Evolutionary conservation across 1,140 invertebrate species (phyloP).

Genomic region (Leptinotarsa texana): DNA sequence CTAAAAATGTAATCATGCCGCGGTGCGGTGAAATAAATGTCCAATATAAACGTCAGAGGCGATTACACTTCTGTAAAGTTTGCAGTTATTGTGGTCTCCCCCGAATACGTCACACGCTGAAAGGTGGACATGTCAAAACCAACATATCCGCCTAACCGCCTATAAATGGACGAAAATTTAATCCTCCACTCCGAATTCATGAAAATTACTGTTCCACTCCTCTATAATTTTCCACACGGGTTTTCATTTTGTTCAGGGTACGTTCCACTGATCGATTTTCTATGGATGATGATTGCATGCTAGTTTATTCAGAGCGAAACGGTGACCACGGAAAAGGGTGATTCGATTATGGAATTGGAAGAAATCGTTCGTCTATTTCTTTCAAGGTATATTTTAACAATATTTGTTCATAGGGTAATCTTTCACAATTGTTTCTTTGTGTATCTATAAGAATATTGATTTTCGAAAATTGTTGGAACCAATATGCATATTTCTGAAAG

Average conservation of each 20-base stretch:
- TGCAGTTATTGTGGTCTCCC: conserved; percentile 16
- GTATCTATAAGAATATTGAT: too few relatives aligned
- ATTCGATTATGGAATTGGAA: too few relatives aligned
- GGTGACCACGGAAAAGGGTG: too few relatives aligned
- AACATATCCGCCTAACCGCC: conserved; percentile 24
- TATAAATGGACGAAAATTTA: conserved; percentile 24
- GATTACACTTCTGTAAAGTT: conserved; percentile 19
- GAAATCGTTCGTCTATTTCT: too few relatives aligned
- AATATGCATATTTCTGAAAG: too few relatives aligned
- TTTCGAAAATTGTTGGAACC: too few relatives aligned
- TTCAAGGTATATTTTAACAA: too few relatives aligned
- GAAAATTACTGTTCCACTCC: conserved; percentile 23
- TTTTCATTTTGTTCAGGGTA: background rate
- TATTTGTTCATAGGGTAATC: too few relatives aligned
- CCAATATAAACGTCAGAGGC: conserved; percentile 17
- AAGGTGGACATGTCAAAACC: conserved; percentile 25
- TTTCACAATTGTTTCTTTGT: too few relatives aligned
- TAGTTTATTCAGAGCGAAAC: background rate
- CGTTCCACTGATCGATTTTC: background rate
- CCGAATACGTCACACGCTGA: conserved; percentile 6
- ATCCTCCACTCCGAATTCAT: conserved; percentile 20
- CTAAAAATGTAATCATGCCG: background rate
- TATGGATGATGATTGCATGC: background rate
- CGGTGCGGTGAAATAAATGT: conserved; percentile 7
- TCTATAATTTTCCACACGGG: conserved; percentile 15